Evolutionary conservation across 2,113 vertebrate species (phyloP).

Genomic region (Callipepla squamata): DNA sequence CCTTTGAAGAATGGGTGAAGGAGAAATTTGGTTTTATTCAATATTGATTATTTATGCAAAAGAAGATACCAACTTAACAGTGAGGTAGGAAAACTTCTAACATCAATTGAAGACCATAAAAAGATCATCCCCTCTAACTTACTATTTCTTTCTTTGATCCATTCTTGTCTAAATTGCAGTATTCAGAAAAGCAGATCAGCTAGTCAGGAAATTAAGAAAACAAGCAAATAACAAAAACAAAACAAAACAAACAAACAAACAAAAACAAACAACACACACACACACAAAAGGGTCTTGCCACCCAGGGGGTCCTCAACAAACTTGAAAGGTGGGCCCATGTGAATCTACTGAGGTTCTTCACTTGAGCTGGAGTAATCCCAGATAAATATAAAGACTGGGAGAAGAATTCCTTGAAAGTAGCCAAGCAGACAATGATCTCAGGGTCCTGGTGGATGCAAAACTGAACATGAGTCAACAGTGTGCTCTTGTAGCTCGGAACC

Average conservation of each 20-base stretch:
- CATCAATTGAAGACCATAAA: neutral
- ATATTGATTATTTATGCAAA: neutral
- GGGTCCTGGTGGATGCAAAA: too few species aligned
- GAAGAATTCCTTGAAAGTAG: too few species aligned
- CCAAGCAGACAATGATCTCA: too few species aligned
- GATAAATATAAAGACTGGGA: too few species aligned
- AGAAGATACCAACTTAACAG: neutral
- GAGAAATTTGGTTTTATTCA: neutral
- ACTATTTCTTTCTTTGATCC: neutral
- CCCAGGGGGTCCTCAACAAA: too few species aligned
- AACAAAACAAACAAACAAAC: too few species aligned
- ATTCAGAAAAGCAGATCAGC: neutral
- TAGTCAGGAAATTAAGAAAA: neutral
- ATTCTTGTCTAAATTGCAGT: neutral
- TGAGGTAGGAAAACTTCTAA: neutral
- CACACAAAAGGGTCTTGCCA: neutral
- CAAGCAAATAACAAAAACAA: neutral
- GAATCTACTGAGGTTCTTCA: too few species aligned
- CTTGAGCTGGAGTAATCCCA: too few species aligned
- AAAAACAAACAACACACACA: neutral
- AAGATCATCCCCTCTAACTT: neutral
- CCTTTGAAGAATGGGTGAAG: neutral
- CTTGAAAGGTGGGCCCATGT: too few species aligned
- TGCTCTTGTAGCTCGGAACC: too few species aligned
- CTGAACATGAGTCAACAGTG: too few species aligned